A percentile compares a stretch with the other conserved stretches of the same genome.
phyloP scores from a whole-genome alignment of 2,888 invertebrate genomes.

The Spodoptera picta region DNA sequence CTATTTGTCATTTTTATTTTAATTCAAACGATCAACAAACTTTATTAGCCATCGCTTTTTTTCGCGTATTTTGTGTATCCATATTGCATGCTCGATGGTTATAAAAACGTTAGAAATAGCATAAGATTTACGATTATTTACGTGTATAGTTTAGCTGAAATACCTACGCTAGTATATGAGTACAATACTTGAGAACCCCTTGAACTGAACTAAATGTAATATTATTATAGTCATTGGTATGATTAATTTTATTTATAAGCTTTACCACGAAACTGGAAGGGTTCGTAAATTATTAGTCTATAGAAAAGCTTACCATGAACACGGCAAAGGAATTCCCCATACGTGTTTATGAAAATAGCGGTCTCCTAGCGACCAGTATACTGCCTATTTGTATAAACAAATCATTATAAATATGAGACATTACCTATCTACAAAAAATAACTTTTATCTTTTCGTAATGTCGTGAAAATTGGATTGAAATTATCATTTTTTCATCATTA shows the following conservation, averaged over 20 bases:
- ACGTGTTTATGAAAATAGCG: slow-evolving; percentile 46
- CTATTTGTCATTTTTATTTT: no score
- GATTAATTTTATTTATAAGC: slow-evolving; percentile 36
- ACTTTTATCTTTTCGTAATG: no score
- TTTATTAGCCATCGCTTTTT: no score
- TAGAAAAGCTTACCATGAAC: slow-evolving; percentile 11
- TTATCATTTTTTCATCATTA: no score
- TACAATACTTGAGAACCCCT: slow-evolving; percentile 12
- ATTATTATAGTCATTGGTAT: background rate
- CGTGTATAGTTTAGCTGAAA: background rate
- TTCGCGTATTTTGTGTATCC: background rate
- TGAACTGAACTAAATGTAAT: slow-evolving; percentile 6
- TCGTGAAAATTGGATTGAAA: no score
- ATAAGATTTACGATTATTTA: background rate
- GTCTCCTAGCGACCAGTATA: slow-evolving; percentile 53
- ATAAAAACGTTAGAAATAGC: slow-evolving; percentile 1
- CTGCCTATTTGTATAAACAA: slow-evolving; percentile 19
- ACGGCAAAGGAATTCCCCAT: slow-evolving; percentile 49
- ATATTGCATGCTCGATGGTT: slow-evolving; percentile 26
- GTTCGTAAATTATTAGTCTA: slow-evolving; percentile 19
- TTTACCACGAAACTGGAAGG: slow-evolving; percentile 38
- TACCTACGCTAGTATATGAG: slow-evolving; percentile 2
- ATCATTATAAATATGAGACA: background rate
- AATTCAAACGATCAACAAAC: no score
- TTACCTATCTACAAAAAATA: no score